Percentiles rank a stretch among this genome's conserved stretches.
These are phyloP conservation scores for Pyrrhosoma nymphula DNA, from an alignment of 2,888 invertebrate species.

Conservation along the genomic window DNA sequence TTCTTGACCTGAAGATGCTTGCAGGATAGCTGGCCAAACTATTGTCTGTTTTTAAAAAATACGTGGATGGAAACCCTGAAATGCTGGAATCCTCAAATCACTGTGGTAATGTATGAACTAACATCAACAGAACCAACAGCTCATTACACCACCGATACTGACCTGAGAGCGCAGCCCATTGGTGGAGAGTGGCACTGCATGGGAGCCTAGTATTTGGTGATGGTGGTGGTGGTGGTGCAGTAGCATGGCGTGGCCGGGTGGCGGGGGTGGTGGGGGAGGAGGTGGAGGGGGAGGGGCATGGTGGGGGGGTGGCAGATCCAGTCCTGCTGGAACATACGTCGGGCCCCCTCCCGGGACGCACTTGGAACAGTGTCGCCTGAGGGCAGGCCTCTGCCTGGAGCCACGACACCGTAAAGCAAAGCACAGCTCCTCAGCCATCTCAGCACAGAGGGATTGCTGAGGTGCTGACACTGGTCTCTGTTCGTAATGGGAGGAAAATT, in stretches of 20 bases:
- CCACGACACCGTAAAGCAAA: constrained; percentile 83
- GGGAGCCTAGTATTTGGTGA: constrained; percentile 50
- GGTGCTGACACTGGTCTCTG: constrained; percentile 73
- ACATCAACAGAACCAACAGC: too few relatives aligned
- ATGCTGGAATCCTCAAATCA: too few relatives aligned
- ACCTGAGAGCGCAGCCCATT: constrained; percentile 70
- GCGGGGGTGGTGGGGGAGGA: constrained; percentile 37
- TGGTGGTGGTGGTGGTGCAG: constrained; percentile 52
- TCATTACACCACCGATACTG: background rate
- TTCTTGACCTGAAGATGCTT: too few relatives aligned
- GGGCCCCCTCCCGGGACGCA: constrained; percentile 78
- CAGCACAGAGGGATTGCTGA: constrained; percentile 87
- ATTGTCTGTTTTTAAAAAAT: too few relatives aligned
- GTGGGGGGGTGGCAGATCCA: constrained; percentile 78
- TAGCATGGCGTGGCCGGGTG: constrained; percentile 15
- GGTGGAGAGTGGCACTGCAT: constrained; percentile 56
- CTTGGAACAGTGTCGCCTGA: constrained; percentile 83
- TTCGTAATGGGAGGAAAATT: background rate
- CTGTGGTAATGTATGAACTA: too few relatives aligned
- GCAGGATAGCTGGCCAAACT: too few relatives aligned
- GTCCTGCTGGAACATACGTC: constrained; percentile 78
- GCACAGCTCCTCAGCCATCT: constrained; percentile 87
- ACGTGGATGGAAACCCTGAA: too few relatives aligned
- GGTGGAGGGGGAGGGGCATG: constrained; percentile 77
- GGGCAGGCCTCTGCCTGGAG: constrained; percentile 84